These are phyloP conservation scores for Anneissia japonica DNA, from an alignment of 35 echinoderm and acorn worm genomes.

Conservation along the genomic window DNA sequence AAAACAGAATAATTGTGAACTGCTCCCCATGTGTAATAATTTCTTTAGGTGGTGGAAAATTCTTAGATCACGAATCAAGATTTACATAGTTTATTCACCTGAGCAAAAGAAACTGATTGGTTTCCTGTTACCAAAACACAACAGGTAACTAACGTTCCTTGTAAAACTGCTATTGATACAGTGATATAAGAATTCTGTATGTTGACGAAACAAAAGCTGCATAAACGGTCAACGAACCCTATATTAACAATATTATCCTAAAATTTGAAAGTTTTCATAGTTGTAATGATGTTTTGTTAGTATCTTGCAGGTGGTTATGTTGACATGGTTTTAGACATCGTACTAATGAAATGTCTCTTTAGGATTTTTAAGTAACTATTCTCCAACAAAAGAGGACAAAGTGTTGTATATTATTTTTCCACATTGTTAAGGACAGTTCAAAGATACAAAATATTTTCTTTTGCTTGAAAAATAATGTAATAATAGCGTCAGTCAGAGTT, in stretches of 20 bases:
- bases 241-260: neutral
- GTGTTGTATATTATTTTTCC: no score
- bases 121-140: neutral
- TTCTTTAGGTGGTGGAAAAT: neutral
- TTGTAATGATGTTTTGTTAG: neutral
- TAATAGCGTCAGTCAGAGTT: no score
- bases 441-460: no score
- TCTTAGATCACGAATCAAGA: neutral
- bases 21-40: neutral
- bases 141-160: neutral
- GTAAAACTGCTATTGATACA: neutral
- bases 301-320: neutral
- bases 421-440: no score
- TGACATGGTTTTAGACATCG: no score
- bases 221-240: neutral
- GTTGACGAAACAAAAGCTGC: neutral
- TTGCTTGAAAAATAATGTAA: no score
- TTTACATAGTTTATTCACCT: neutral
- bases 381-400: no score
- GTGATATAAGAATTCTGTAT: neutral
- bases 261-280: neutral
- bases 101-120: neutral
- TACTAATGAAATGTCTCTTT: no score
- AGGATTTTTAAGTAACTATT: no score
- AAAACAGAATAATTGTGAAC: neutral